Evolutionary conservation across 2,888 invertebrate species (phyloP).

Genomic region (Galerucella pusilla): DNA sequence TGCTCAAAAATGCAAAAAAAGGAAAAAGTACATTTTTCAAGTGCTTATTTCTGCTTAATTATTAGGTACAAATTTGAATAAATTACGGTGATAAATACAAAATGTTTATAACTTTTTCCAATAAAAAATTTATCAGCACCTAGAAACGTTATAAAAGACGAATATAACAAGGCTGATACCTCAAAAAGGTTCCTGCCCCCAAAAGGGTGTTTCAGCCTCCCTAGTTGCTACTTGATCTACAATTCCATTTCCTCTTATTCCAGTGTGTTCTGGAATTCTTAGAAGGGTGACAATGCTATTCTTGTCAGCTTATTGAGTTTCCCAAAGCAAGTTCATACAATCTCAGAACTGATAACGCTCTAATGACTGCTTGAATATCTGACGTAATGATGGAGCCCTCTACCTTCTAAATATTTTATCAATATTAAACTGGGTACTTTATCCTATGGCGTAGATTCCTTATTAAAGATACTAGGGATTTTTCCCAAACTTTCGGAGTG

Average conservation of each 20-base stretch:
- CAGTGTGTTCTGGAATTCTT: not conserved
- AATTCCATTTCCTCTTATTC: not conserved
- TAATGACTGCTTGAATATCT: not conserved
- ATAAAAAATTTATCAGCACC: too few species aligned
- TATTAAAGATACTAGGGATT: conserved; percentile 2
- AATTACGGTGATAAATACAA: too few species aligned
- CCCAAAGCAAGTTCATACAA: not conserved
- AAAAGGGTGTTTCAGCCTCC: not conserved
- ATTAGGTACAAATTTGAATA: too few species aligned
- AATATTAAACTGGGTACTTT: too few species aligned
- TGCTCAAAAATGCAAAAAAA: too few species aligned
- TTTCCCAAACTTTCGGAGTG: not conserved
- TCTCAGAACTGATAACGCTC: not conserved
- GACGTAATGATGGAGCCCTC: not conserved
- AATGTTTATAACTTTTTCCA: too few species aligned
- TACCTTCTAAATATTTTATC: too few species aligned
- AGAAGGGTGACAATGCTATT: too few species aligned
- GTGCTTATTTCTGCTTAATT: too few species aligned
- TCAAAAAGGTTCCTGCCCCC: not conserved
- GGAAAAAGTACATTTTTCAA: too few species aligned
- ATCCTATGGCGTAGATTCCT: too few species aligned
- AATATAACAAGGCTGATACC: not conserved
- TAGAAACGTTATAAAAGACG: too few species aligned
- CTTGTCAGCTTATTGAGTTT: not conserved
- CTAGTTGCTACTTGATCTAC: not conserved